These are phyloP conservation scores for Champsocephalus gunnari DNA, from an alignment of 2,797 vertebrate genomes.

Conservation along the genomic window DNA sequence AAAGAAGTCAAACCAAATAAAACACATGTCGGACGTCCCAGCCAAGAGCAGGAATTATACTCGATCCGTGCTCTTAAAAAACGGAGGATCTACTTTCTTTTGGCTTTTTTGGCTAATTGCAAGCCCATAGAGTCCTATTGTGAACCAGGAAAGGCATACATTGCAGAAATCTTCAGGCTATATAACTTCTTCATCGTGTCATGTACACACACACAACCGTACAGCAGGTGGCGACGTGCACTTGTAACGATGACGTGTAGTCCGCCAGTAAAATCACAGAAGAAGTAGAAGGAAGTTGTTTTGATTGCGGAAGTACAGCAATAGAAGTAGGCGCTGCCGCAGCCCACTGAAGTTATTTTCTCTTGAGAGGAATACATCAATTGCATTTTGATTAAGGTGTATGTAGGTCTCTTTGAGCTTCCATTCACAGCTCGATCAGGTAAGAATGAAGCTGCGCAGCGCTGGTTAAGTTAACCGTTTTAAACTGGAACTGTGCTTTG, in stretches of 20 bases:
- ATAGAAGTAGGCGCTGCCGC: conserved; percentile 41
- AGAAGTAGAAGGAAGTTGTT: conserved; percentile 54
- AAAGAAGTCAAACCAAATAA: no score
- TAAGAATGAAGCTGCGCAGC: conserved; percentile 28
- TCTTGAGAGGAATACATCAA: not conserved
- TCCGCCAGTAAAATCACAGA: not conserved
- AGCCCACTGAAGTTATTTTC: conserved; percentile 16
- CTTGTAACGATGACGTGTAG: no score
- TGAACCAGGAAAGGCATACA: no score
- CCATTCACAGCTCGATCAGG: conserved; percentile 47
- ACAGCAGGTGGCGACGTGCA: not conserved
- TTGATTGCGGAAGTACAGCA: conserved; percentile 74
- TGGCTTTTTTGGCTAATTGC: no score
- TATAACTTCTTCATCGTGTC: not conserved
- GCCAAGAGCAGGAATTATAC: no score
- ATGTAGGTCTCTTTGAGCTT: conserved; percentile 46
- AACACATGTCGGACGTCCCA: no score
- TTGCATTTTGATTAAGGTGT: not conserved
- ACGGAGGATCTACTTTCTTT: no score
- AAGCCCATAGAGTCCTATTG: no score
- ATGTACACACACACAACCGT: not conserved
- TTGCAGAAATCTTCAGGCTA: not conserved
- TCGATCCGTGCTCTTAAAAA: no score
- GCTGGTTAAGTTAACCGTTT: not conserved
- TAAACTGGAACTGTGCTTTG: not conserved